Evolutionary conservation across 2,113 vertebrate genomes (phyloP).

Genomic region (Nothobranchius furzeri): DNA sequence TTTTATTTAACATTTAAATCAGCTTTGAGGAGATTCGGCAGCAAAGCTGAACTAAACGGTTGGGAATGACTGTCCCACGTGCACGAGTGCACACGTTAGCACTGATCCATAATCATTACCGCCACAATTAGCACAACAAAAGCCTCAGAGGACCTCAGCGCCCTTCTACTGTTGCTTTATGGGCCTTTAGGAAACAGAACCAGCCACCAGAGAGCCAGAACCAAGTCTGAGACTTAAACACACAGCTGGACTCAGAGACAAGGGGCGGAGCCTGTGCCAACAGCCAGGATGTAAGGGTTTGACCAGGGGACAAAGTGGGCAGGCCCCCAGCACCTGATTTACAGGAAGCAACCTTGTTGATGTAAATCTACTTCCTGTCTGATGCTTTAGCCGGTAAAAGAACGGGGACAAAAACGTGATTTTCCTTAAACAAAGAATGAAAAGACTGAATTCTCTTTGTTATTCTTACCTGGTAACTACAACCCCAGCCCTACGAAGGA

Average conservation of each 20-base stretch:
- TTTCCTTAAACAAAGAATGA: too few relatives aligned
- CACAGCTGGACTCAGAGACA: slow-evolving; percentile 22
- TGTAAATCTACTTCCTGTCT: too few relatives aligned
- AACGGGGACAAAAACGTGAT: too few relatives aligned
- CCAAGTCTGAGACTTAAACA: slow-evolving; percentile 29
- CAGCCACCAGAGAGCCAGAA: slow-evolving; percentile 19
- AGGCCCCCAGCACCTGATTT: slow-evolving; percentile 38
- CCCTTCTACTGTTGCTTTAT: neutral
- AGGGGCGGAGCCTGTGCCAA: slow-evolving; percentile 38
- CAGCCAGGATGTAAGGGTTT: slow-evolving; percentile 52
- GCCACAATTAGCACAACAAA: slow-evolving; percentile 55
- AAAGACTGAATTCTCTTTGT: too few relatives aligned
- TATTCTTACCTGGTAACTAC: too few relatives aligned
- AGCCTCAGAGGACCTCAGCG: slow-evolving; percentile 19
- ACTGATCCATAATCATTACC: slow-evolving; percentile 49
- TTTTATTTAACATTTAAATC: too few relatives aligned
- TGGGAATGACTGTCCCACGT: too few relatives aligned
- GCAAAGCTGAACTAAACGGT: neutral
- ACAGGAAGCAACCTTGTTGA: neutral
- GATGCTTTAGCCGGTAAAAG: too few relatives aligned
- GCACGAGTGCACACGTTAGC: neutral
- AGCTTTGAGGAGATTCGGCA: slow-evolving; percentile 1
- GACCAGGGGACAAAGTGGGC: slow-evolving; percentile 24
- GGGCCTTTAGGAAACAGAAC: neutral
- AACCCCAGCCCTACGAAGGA: too few relatives aligned